These are phyloP conservation scores for Prionailurus viverrinus DNA, from an alignment of 2,113 vertebrate genomes.

Conservation along the genomic window DNA sequence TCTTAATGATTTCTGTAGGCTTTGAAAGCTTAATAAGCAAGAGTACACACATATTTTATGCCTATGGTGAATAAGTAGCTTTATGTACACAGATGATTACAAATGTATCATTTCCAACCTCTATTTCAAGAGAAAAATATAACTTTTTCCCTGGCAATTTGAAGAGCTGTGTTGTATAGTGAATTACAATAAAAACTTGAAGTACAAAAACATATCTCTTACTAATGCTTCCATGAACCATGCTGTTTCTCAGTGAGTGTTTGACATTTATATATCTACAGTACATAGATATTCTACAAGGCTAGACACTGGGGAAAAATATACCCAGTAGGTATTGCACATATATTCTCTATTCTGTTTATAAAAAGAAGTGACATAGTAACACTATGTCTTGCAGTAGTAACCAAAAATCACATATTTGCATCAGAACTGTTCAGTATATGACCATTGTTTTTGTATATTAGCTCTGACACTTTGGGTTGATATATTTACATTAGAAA, in stretches of 20 bases:
- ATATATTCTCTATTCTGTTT: slow-evolving; percentile 24
- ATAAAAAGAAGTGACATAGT: neutral
- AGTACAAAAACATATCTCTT: slow-evolving; percentile 74
- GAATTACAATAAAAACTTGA: slow-evolving; percentile 75
- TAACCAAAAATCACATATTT: neutral
- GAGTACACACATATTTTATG: slow-evolving; percentile 52
- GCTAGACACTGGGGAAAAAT: slow-evolving; percentile 55
- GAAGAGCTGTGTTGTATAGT: slow-evolving; percentile 51
- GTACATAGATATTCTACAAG: neutral
- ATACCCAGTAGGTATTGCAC: neutral
- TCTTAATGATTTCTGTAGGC: slow-evolving; percentile 2
- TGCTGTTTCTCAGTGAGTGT: slow-evolving; percentile 48
- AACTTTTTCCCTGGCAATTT: slow-evolving; percentile 47
- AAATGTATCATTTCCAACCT: slow-evolving; percentile 55
- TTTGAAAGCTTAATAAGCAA: slow-evolving; percentile 55
- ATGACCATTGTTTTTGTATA: neutral
- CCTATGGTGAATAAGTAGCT: slow-evolving; percentile 61
- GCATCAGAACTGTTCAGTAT: neutral
- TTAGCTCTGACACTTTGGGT: neutral
- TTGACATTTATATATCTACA: slow-evolving; percentile 71
- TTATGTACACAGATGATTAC: slow-evolving; percentile 55
- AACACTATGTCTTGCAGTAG: neutral
- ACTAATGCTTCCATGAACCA: slow-evolving; percentile 59
- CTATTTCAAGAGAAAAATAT: slow-evolving; percentile 61
- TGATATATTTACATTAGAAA: neutral